Conservation (phyloP, 1,140 invertebrate species). For the Drosophila parabipectinata region DNA sequence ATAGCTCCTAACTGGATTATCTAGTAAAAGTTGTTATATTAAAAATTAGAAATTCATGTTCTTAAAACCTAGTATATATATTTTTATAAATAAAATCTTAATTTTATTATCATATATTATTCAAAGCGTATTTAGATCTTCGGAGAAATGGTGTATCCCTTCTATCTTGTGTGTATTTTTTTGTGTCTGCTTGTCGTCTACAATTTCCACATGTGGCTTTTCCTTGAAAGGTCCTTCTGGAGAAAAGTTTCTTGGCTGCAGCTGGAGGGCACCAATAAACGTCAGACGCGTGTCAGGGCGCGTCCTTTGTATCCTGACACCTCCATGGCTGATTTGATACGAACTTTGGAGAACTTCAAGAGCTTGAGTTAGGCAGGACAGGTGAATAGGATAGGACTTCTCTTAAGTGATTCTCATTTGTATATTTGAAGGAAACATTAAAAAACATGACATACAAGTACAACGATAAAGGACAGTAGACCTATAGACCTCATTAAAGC, state of each 20-base stretch:
- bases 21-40: not conserved
- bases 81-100: not conserved
- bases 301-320: constrained; percentile 77
- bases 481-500: not conserved
- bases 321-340: constrained; percentile 57
- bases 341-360: constrained; percentile 44
- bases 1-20: not conserved
- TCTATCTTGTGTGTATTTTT: constrained; percentile 28
- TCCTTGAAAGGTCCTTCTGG: constrained; percentile 29
- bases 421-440: not conserved
- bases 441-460: too few species aligned
- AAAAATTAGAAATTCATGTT: not conserved
- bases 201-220: constrained; percentile 62
- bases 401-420: not conserved
- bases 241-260: constrained; percentile 55
- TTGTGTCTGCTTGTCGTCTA: constrained; percentile 50
- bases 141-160: constrained; percentile 10
- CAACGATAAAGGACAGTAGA: too few species aligned
- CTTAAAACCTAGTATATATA: not conserved
- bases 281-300: constrained; percentile 72
- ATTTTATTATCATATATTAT: not conserved
- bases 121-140: constrained; percentile 3
- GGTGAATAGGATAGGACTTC: constrained; percentile 55
- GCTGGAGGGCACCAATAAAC: constrained; percentile 70
- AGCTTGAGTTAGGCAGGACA: constrained; percentile 2